A percentile compares a stretch with the other conserved stretches of the same genome.
Conservation (phyloP, 2,888 invertebrate genomes). For the Iselma pallidipennis region DNA sequence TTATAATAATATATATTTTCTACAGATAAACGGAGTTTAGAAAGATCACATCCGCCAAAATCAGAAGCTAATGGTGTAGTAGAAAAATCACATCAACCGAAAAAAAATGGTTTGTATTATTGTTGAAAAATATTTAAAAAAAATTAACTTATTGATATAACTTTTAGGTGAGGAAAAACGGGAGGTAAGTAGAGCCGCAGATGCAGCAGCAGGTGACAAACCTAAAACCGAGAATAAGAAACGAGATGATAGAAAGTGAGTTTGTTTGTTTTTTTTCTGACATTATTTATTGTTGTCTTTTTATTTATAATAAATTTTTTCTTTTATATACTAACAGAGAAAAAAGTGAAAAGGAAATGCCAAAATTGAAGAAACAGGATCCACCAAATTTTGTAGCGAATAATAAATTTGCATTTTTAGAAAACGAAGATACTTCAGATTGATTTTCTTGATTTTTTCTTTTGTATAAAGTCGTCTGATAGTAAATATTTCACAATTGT, state of each 20-base stretch:
- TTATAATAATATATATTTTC: not conserved
- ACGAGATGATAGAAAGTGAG: conserved; percentile 40
- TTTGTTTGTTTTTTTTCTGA: conserved; percentile 4
- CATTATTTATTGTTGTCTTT: not conserved
- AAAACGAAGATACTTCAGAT: conserved; percentile 61
- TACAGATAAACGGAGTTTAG: conserved; percentile 12
- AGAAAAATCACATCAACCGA: conserved; percentile 18
- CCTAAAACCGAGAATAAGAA: conserved; percentile 35
- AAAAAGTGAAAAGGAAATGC: conserved; percentile 61
- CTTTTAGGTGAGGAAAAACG: conserved; percentile 35
- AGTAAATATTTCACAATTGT: conserved; percentile 24
- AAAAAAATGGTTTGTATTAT: conserved; percentile 30
- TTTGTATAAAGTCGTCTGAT: conserved; percentile 19
- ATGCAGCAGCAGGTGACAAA: conserved; percentile 30
- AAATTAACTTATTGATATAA: no score
- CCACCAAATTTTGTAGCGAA: conserved; percentile 77
- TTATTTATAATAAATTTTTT: conserved; percentile 14
- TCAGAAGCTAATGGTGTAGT: conserved; percentile 20
- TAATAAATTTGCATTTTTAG: conserved; percentile 76
- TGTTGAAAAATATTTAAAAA: no score
- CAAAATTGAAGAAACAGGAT: conserved; percentile 73
- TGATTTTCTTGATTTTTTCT: conserved; percentile 13
- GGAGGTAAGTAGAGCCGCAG: conserved; percentile 27
- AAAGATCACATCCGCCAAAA: conserved; percentile 9
- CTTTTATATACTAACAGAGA: conserved; percentile 48